Evolutionary conservation across 1,140 invertebrate genomes (phyloP).

Genomic region (Solenopsis invicta): DNA sequence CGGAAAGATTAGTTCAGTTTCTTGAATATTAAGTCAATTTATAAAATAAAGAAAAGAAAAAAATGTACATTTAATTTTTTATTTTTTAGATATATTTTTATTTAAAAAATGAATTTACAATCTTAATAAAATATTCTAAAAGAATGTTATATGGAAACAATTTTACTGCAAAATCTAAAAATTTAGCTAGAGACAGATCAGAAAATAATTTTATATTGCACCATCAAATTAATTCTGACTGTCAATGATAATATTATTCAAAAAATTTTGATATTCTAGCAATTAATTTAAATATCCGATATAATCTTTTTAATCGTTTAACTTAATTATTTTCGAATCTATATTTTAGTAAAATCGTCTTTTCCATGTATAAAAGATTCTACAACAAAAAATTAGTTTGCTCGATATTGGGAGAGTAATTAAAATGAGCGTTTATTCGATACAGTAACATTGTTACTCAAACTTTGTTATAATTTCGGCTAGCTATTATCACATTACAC

Average conservation of each 20-base stretch:
- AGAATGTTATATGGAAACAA: no score
- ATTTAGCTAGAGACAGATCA: no score
- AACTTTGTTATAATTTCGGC: background rate
- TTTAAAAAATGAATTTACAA: background rate
- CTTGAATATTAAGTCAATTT: background rate
- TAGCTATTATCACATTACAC: background rate
- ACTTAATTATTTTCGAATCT: no score
- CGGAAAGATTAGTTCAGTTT: background rate
- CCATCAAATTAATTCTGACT: no score
- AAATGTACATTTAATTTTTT: conserved; percentile 2
- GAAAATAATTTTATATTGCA: no score
- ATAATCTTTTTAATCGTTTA: no score
- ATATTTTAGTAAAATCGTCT: no score
- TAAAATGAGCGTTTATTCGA: background rate
- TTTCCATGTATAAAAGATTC: background rate
- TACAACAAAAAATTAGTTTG: background rate
- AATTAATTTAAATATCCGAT: no score
- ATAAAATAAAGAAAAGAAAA: background rate
- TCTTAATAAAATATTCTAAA: background rate
- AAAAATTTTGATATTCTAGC: no score
- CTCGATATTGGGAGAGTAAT: background rate
- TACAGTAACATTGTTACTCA: background rate
- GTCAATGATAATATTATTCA: no score
- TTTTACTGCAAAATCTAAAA: no score
- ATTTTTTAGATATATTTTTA: background rate